Conservation (phyloP, 2,113 vertebrate genomes). For the Sander lucioperca region DNA sequence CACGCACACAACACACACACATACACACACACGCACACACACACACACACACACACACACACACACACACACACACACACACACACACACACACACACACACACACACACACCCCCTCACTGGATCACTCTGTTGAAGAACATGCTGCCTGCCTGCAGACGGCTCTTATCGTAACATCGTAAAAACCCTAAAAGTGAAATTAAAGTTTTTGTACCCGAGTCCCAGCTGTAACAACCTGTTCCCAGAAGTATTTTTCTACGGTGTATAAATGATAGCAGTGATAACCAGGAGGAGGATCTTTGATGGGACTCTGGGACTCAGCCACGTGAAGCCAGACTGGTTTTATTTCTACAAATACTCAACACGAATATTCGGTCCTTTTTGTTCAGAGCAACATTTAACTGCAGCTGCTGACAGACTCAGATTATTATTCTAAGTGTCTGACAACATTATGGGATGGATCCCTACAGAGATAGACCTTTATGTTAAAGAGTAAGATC, state of each 20-base stretch:
- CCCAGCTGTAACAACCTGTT: conserved; percentile 6
- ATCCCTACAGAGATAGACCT: no score
- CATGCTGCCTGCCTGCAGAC: conserved; percentile 7
- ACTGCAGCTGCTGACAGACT: no score
- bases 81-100: neutral
- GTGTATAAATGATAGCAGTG: conserved; percentile 13
- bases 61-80: neutral
- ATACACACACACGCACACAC: neutral
- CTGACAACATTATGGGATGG: no score
- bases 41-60: neutral
- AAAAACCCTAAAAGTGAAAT: neutral
- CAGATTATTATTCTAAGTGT: no score
- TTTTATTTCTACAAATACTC: conserved; percentile 7
- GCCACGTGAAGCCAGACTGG: neutral
- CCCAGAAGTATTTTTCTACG: neutral
- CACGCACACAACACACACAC: neutral
- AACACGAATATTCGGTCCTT: no score
- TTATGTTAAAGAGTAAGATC: no score
- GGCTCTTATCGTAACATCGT: neutral
- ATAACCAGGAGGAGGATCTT: neutral
- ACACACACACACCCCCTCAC: neutral
- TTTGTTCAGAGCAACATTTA: no score
- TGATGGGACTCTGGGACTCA: conserved; percentile 8
- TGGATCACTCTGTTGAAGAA: neutral
- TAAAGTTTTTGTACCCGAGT: conserved; percentile 4